Conservation (phyloP, 1,140 invertebrate species). For the Drosophila funebris region DNA sequence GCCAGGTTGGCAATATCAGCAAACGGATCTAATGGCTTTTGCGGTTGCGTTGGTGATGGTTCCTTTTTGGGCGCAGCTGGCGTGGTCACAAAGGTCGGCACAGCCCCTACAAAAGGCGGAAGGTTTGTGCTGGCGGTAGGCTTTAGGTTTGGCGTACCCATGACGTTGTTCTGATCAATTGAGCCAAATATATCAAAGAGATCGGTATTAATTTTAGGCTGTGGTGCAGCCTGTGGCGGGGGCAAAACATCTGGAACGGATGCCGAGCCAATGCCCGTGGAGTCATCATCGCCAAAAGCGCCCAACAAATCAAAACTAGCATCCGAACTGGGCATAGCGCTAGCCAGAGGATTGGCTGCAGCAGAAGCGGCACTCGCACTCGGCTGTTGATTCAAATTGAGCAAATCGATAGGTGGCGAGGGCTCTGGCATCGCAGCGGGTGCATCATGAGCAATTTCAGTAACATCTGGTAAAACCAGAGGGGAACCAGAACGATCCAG, state of each 20-base stretch:
- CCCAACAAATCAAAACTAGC: slow-evolving; percentile 87
- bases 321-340: slow-evolving; percentile 84
- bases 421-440: slow-evolving; percentile 62
- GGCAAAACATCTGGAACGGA: slow-evolving; percentile 75
- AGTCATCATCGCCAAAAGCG: slow-evolving; percentile 84
- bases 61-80: slow-evolving; percentile 72
- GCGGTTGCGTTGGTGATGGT: slow-evolving; percentile 58
- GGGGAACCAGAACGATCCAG: slow-evolving; percentile 55
- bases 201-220: slow-evolving; percentile 65
- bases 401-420: slow-evolving; percentile 84
- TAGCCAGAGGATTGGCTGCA: slow-evolving; percentile 55
- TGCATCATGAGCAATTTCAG: slow-evolving; percentile 67
- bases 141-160: slow-evolving; percentile 49
- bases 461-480: slow-evolving; percentile 73
- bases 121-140: slow-evolving; percentile 22
- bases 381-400: slow-evolving; percentile 84
- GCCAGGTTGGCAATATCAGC: slow-evolving; percentile 85
- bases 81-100: slow-evolving; percentile 59
- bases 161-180: slow-evolving; percentile 45
- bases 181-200: slow-evolving; percentile 81
- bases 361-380: slow-evolving; percentile 36
- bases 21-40: slow-evolving; percentile 84
- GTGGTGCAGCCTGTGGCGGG: slow-evolving; percentile 40
- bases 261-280: slow-evolving; percentile 71
- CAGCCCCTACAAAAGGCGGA: slow-evolving; percentile 53